Base-by-base conservation (phyloP, 2,797 vertebrate species). In the Psittacula derbiana region DNA sequence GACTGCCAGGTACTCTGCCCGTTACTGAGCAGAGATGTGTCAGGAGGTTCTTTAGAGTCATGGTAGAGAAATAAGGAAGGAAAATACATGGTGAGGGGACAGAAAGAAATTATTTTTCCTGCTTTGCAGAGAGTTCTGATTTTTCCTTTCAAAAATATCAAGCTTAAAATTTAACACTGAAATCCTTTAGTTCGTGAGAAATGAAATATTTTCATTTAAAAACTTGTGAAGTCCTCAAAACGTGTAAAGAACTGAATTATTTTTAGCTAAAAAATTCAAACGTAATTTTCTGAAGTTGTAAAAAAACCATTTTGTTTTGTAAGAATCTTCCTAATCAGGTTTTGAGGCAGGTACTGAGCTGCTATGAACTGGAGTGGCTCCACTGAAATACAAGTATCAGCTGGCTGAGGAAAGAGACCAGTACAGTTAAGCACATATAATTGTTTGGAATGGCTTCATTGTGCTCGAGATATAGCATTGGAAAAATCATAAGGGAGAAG, bases 401-500 rank as follows among this genome's bases (percentile, higher is more conserved):
- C 43, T 80, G 78, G 8, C 31, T 67, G 60, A 86, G 50, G 40
- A 90, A 74, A 66, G 60, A 76, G 36, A 36, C 70, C 28, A 44
- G 50, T 49, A 71, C 52, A 55, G 71, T 90, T 90, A 81, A 95
- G 72, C 44, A 53, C 47, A 71, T 75, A 41, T 90, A 88, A 74
- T 95, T 80, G 84, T 95, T 84, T 96, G 76, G 64, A 90, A 93
- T 46, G 23, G 36, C 17, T 86, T 91, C 8, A 46, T 88, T 90
- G 53, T 81, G 33, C 24, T 92, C 8, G 23, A 95, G 69, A 36
- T 43, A 81, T 61, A 87, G 10, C 70, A 33, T 28, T 88, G 92
- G 91, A 96, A 95, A 96, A 86, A 86, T 73, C 55, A 43, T 91
- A 70, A 92, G 18, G 67, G 43, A 76, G 87, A 73, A 93, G 62